Evolutionary conservation across 2,888 invertebrate species (phyloP).

Genomic region (Lasioglossum vierecki): DNA sequence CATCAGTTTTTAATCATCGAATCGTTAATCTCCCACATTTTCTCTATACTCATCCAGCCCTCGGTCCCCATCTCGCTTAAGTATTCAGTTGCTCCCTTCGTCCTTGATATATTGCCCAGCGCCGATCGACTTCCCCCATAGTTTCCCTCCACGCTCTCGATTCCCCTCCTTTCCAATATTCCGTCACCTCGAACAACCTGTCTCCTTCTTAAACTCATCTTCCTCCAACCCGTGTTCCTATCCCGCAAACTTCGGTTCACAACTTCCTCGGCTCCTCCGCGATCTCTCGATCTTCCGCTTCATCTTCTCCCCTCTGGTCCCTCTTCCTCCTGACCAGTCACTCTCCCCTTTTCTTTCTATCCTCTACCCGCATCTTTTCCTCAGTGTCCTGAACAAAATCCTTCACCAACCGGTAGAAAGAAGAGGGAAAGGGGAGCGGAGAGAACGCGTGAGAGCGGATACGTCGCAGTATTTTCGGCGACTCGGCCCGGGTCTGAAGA

Average conservation of each 20-base stretch:
- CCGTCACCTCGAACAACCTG: constrained; percentile 26
- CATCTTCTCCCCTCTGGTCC: constrained; percentile 2
- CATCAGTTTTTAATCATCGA: not conserved
- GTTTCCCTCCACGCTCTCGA: constrained; percentile 5
- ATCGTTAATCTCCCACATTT: constrained; percentile 6
- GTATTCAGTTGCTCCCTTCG: constrained; percentile 14
- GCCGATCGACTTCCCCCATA: not conserved
- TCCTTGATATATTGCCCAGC: not conserved
- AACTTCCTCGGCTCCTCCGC: constrained; percentile 13
- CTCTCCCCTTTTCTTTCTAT: constrained; percentile 16
- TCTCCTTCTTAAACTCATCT: constrained; percentile 36
- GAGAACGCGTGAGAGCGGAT: constrained; percentile 32
- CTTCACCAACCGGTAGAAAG: not conserved
- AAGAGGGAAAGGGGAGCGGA: not conserved
- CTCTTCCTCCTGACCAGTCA: not conserved
- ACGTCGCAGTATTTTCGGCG: constrained; percentile 36
- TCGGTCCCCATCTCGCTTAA: constrained; percentile 5
- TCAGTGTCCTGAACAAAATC: not conserved
- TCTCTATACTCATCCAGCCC: not conserved
- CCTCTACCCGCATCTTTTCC: constrained; percentile 38
- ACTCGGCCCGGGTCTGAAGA: constrained; percentile 5
- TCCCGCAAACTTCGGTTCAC: constrained; percentile 23
- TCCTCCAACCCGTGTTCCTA: constrained; percentile 5
- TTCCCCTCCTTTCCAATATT: constrained; percentile 23
- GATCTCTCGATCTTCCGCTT: constrained; percentile 38